phyloP scores from a whole-genome alignment of 2,113 vertebrate genomes.

The Sisor rabdophorus region DNA sequence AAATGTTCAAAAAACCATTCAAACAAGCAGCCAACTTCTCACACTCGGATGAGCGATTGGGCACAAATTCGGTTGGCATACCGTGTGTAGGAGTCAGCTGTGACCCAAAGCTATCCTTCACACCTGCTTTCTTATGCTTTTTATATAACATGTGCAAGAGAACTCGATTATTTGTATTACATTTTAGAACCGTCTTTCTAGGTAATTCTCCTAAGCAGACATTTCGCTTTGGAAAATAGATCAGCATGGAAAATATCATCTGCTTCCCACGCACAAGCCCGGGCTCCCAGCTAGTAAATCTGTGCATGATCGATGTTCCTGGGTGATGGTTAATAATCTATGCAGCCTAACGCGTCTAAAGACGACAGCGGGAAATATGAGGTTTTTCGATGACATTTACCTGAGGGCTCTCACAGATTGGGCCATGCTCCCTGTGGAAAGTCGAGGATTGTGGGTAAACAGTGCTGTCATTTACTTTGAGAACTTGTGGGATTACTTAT shows the following conservation, averaged over 20 bases:
- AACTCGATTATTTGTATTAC: conserved; percentile 31
- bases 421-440: conserved; percentile 51
- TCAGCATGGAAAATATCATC: conserved; percentile 10
- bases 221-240: conserved; percentile 4
- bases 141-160: conserved; percentile 23
- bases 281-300: not conserved
- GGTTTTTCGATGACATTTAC: conserved; percentile 70
- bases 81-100: conserved; percentile 36
- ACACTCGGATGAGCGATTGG: conserved; percentile 38
- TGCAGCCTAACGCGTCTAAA: conserved; percentile 15
- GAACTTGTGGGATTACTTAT: conserved; percentile 58
- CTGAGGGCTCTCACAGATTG: conserved; percentile 66
- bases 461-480: conserved; percentile 69
- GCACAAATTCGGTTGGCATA: conserved; percentile 39
- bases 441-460: conserved; percentile 65
- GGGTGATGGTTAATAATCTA: conserved; percentile 31
- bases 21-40: conserved; percentile 39
- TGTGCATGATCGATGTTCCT: conserved; percentile 40
- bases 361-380: conserved; percentile 45
- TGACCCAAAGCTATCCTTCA: conserved; percentile 40
- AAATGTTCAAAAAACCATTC: conserved; percentile 24
- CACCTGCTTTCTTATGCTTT: conserved; percentile 33
- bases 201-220: conserved; percentile 15
- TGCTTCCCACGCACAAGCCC: not conserved
- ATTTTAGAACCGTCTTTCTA: conserved; percentile 9